Conservation (phyloP, 2,113 vertebrate genomes). For the Poecilia latipinna region DNA sequence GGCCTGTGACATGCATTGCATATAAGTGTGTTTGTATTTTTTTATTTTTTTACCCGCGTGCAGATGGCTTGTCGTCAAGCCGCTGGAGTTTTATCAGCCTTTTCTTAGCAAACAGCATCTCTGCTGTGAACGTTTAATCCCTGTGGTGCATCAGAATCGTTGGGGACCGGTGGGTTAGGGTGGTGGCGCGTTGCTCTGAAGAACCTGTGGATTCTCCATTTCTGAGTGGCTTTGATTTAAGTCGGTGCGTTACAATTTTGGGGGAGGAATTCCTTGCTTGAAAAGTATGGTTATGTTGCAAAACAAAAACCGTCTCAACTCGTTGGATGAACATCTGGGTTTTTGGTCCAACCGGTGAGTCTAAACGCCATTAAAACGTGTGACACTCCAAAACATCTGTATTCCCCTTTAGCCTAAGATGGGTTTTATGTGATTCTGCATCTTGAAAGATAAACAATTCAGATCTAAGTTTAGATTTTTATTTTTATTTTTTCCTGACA, state of each 20-base stretch:
- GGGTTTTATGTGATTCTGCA: no score
- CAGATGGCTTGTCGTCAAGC: conserved; percentile 2
- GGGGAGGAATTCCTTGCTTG: not conserved
- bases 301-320: not conserved
- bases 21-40: conserved; percentile 3
- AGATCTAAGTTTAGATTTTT: no score
- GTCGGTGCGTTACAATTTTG: not conserved
- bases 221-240: not conserved
- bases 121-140: conserved; percentile 33
- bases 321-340: not conserved
- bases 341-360: not conserved
- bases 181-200: conserved; percentile 47
- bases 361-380: no score
- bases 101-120: conserved; percentile 11
- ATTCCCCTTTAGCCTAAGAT: no score
- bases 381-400: no score
- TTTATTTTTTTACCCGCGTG: not conserved
- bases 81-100: conserved; percentile 4
- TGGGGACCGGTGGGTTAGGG: conserved; percentile 19
- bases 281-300: no score
- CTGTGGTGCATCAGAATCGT: conserved; percentile 21
- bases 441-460: no score
- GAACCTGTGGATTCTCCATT: conserved; percentile 37
- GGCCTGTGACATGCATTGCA: not conserved
- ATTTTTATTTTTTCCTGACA: not conserved